Evolutionary conservation across 2,797 vertebrate species (phyloP).

Genomic region (Discoglossus pictus): DNA sequence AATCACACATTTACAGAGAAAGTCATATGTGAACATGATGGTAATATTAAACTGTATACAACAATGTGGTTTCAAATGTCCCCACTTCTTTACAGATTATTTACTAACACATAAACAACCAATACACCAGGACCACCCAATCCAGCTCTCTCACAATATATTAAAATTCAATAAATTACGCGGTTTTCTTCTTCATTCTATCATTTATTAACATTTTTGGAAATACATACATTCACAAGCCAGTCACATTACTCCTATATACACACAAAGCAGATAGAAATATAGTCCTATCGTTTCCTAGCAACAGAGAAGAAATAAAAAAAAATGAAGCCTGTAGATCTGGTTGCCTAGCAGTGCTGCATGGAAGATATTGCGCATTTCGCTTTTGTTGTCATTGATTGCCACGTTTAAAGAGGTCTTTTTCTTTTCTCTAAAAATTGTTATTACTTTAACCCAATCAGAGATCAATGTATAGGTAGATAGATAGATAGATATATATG

Average conservation of each 20-base stretch:
- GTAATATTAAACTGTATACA: too few relatives aligned
- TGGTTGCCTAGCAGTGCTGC: conserved; percentile 59
- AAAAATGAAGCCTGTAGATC: conserved; percentile 38
- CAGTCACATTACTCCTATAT: conserved; percentile 45
- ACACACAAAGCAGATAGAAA: conserved; percentile 44
- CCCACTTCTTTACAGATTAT: too few relatives aligned
- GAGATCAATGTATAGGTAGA: too few relatives aligned
- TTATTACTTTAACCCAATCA: not conserved
- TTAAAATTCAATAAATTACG: too few relatives aligned
- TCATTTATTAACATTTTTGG: not conserved
- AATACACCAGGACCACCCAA: too few relatives aligned
- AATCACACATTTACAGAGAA: too few relatives aligned
- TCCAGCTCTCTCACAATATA: too few relatives aligned
- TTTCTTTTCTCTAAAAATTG: conserved; percentile 46
- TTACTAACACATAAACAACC: too few relatives aligned
- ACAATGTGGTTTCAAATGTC: too few relatives aligned
- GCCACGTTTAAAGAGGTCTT: conserved; percentile 61
- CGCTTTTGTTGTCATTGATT: conserved; percentile 54
- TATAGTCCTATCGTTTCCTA: conserved; percentile 51
- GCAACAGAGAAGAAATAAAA: conserved; percentile 58
- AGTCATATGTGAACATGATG: too few relatives aligned
- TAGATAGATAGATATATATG: too few relatives aligned
- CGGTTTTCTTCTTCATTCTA: too few relatives aligned
- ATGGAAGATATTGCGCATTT: conserved; percentile 52
- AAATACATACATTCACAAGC: conserved; percentile 27